A percentile compares a stretch with the other conserved stretches of the same genome.
phyloP scores from a whole-genome alignment of 2,888 invertebrate species.

The Rugalucina vietnamica region DNA sequence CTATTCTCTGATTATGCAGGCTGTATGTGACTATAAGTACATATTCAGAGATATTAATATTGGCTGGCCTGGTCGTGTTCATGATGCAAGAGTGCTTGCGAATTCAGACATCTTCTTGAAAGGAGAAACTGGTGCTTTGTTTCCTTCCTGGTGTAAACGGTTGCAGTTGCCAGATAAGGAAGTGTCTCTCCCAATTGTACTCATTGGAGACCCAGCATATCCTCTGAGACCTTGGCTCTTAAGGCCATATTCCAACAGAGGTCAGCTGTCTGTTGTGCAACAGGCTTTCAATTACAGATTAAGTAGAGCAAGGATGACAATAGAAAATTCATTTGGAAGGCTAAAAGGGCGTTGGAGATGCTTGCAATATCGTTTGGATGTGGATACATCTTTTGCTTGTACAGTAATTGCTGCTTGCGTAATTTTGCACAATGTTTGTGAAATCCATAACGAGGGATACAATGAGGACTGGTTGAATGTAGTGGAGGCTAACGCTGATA shows the following conservation, averaged over 20 bases:
- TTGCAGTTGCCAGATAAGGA: neutral
- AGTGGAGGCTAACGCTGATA: neutral
- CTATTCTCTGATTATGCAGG: conserved; percentile 38
- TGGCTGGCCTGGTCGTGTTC: conserved; percentile 56
- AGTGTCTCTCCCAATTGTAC: neutral
- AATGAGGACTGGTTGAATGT: neutral
- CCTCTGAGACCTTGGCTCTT: conserved; percentile 46
- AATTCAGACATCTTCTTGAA: conserved; percentile 47
- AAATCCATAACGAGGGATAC: conserved; percentile 3
- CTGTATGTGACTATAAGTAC: conserved; percentile 37
- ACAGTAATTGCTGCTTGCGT: conserved; percentile 25
- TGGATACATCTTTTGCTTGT: conserved; percentile 24
- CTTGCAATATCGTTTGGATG: conserved; percentile 33
- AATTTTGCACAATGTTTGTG: conserved; percentile 42
- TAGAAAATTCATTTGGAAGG: conserved; percentile 28
- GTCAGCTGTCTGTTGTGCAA: conserved; percentile 27
- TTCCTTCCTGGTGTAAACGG: neutral
- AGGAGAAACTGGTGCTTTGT: neutral
- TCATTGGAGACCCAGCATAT: conserved; percentile 48
- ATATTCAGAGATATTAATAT: conserved; percentile 45
- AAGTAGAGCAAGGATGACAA: conserved; percentile 30
- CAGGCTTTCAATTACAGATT: conserved; percentile 22
- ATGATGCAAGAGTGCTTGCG: conserved; percentile 53
- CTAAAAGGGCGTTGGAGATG: conserved; percentile 40
- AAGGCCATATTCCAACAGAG: conserved; percentile 42